Conservation (phyloP, 2,888 invertebrate genomes). For the Vesta saturnalis region DNA sequence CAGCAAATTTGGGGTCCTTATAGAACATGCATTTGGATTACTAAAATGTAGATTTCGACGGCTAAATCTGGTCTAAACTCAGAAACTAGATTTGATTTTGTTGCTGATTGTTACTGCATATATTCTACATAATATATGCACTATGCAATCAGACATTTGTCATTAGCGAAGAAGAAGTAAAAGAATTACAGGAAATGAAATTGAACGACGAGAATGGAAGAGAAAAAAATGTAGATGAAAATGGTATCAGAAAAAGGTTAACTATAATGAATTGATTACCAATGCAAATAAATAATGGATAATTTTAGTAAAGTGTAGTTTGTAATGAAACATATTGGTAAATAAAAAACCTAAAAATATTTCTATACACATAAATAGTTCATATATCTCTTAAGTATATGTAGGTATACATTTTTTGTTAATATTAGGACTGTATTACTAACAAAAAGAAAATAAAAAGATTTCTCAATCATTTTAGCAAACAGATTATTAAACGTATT, state of each 20-base stretch:
- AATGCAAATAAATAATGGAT: neutral
- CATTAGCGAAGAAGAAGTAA: neutral
- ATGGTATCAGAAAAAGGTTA: neutral
- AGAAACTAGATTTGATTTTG: slow-evolving; percentile 36
- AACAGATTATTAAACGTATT: neutral
- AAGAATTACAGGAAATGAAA: neutral
- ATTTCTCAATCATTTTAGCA: neutral
- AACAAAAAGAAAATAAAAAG: neutral
- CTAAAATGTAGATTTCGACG: slow-evolving; percentile 44
- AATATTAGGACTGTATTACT: neutral
- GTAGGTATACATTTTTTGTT: too few species aligned
- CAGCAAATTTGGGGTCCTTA: slow-evolving; percentile 33
- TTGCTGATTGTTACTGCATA: slow-evolving; percentile 32
- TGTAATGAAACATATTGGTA: too few species aligned
- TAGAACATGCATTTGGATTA: slow-evolving; percentile 44
- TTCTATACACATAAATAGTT: too few species aligned
- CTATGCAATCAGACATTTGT: slow-evolving; percentile 8
- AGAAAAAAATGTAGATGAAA: neutral
- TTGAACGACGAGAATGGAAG: neutral
- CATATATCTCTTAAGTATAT: too few species aligned
- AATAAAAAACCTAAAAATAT: too few species aligned
- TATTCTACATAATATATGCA: slow-evolving; percentile 24
- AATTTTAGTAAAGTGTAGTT: neutral
- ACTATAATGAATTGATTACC: slow-evolving; percentile 3
- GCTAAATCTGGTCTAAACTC: slow-evolving; percentile 39